Evolutionary conservation across 1,140 invertebrate species (phyloP).

Genomic region (Drosophila melanica): DNA sequence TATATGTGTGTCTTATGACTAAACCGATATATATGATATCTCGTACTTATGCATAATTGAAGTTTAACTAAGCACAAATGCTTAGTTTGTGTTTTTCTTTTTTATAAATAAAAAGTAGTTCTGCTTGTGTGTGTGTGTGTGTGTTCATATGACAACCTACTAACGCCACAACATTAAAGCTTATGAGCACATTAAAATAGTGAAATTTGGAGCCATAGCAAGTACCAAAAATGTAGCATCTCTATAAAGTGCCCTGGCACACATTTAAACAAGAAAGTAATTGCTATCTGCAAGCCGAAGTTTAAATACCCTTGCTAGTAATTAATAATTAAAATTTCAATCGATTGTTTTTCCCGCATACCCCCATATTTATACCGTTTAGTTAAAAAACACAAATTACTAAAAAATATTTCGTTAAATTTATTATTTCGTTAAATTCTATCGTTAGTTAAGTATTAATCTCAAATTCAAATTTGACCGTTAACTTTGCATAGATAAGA

Average conservation of each 20-base stretch:
- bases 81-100: background rate
- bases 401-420: no score
- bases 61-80: background rate
- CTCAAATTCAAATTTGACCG: no score
- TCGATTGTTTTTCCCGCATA: background rate
- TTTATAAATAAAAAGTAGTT: slow-evolving; percentile 3
- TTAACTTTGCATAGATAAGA: no score
- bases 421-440: no score
- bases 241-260: slow-evolving; percentile 34
- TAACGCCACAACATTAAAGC: slow-evolving; percentile 49
- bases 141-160: slow-evolving; percentile 23
- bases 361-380: no score
- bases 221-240: slow-evolving; percentile 26
- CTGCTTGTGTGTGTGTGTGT: background rate
- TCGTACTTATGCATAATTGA: no score
- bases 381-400: no score
- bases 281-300: background rate
- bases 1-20: no score
- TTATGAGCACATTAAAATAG: slow-evolving; percentile 70
- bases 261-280: slow-evolving; percentile 28
- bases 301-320: background rate
- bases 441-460: no score
- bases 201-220: slow-evolving; percentile 60
- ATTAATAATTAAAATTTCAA: background rate
- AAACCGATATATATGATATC: no score